Percentiles rank a stretch among this genome's conserved stretches.
Evolutionary conservation across 2,888 invertebrate species (phyloP).

Genomic region (Torymus aiolomorphi): DNA sequence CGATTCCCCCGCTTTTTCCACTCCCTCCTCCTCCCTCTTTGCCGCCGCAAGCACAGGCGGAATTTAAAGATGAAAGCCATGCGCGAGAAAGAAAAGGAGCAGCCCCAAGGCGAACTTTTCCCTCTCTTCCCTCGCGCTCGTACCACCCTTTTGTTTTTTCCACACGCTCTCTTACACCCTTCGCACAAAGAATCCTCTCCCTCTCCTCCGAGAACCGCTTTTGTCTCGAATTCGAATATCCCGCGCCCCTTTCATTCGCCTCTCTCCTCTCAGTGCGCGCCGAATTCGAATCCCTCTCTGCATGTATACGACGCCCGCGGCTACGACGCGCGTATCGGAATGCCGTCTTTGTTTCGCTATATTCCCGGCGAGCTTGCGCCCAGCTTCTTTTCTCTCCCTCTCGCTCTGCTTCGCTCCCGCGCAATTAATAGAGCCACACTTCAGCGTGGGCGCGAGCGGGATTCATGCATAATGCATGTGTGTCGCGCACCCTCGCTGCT

Average conservation of each 20-base stretch:
- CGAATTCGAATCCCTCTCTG: slow-evolving; percentile 16
- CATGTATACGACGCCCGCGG: too few species aligned
- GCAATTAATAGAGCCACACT: slow-evolving; percentile 45
- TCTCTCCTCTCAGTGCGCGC: neutral
- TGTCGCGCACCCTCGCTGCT: slow-evolving; percentile 54
- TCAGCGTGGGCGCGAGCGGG: slow-evolving; percentile 44
- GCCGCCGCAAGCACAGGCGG: neutral
- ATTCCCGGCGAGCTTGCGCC: slow-evolving; percentile 60
- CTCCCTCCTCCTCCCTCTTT: neutral
- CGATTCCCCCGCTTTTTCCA: neutral
- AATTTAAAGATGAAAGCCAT: slow-evolving; percentile 24
- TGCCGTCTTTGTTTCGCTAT: neutral
- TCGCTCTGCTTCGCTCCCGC: slow-evolving; percentile 37
- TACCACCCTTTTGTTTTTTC: neutral
- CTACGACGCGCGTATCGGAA: slow-evolving; percentile 31
- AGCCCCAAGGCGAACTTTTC: neutral
- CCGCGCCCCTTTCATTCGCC: neutral
- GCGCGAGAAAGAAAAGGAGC: neutral
- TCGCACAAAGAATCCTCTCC: slow-evolving; percentile 23
- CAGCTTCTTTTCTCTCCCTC: neutral
- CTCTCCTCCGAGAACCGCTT: neutral
- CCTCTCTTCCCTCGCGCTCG: slow-evolving; percentile 16
- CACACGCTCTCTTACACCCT: neutral
- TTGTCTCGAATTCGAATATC: slow-evolving; percentile 38
- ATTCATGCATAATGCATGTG: slow-evolving; percentile 74